A percentile compares a stretch with the other conserved stretches of the same genome.
Evolutionary conservation across 1,140 invertebrate genomes (phyloP).

Genomic region (Bombyx mandarina): DNA sequence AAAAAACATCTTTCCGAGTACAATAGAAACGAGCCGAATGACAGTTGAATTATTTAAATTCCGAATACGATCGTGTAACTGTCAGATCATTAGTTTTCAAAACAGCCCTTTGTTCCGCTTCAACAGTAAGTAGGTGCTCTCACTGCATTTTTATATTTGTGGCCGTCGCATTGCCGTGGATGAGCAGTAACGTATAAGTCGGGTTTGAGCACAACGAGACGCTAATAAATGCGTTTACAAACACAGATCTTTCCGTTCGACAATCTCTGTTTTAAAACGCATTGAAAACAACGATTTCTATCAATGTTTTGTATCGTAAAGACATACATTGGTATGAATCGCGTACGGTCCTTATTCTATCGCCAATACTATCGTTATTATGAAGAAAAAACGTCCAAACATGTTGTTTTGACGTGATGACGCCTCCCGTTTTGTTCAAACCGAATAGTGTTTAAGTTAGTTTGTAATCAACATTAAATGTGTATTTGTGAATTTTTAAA

Average conservation of each 20-base stretch:
- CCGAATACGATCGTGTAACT: too few species aligned
- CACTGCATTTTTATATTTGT: constrained; percentile 41
- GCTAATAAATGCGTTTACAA: constrained; percentile 19
- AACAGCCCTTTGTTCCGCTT: constrained; percentile 14
- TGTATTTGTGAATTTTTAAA: constrained; percentile 68
- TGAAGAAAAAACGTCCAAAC: not conserved
- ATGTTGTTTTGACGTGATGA: too few species aligned
- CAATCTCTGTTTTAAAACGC: not conserved
- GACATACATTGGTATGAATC: too few species aligned
- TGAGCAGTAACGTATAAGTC: constrained; percentile 32
- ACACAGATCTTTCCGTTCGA: constrained; percentile 4
- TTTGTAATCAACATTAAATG: constrained; percentile 65
- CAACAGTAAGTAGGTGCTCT: constrained; percentile 31
- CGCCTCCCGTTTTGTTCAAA: constrained; percentile 34
- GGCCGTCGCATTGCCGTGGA: constrained; percentile 56
- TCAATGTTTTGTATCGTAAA: too few species aligned
- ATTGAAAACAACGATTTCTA: not conserved
- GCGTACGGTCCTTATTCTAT: not conserved
- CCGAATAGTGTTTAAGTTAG: constrained; percentile 48
- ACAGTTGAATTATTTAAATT: too few species aligned
- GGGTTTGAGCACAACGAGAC: constrained; percentile 29
- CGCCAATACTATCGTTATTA: not conserved
- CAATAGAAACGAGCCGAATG: too few species aligned
- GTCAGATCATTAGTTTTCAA: too few species aligned
- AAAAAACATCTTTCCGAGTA: too few species aligned